Percentiles rank a stretch among this genome's conserved stretches.
Evolutionary conservation across 2,113 vertebrate genomes (phyloP).

Genomic region (Galemys pyrenaicus): DNA sequence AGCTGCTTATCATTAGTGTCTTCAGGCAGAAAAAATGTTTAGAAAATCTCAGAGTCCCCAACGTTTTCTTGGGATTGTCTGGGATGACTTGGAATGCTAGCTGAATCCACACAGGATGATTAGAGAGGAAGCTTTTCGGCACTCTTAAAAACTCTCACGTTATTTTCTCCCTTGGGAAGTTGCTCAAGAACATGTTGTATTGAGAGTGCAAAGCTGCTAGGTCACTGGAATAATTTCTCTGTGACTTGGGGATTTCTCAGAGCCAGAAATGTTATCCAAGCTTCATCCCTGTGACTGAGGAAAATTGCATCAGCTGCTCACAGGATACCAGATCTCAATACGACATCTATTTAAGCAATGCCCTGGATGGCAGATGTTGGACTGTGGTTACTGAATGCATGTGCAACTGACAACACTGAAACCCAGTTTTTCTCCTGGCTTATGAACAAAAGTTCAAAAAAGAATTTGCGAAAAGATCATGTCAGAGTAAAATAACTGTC

Average conservation of each 20-base stretch:
- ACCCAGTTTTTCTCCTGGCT: background rate
- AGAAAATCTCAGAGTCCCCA: conserved; percentile 57
- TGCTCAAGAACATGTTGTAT: conserved; percentile 74
- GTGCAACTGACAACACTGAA: background rate
- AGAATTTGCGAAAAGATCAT: conserved; percentile 21
- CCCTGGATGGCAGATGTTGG: conserved; percentile 53
- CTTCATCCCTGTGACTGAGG: conserved; percentile 73
- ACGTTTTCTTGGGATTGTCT: conserved; percentile 69
- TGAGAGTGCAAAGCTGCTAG: conserved; percentile 59
- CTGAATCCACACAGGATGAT: conserved; percentile 67
- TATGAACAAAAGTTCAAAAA: conserved; percentile 33
- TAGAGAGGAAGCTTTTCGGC: conserved; percentile 71
- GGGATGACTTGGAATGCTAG: conserved; percentile 73
- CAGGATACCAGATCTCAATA: conserved; percentile 70
- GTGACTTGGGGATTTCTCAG: conserved; percentile 68
- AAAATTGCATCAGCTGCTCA: conserved; percentile 71
- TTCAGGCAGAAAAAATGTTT: conserved; percentile 72
- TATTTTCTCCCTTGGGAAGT: conserved; percentile 75
- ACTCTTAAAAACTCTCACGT: conserved; percentile 62
- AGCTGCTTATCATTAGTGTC: conserved; percentile 68
- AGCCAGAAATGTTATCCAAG: conserved; percentile 65
- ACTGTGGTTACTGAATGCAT: background rate
- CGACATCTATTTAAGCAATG: conserved; percentile 58
- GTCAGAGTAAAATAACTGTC: background rate
- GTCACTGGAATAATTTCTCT: conserved; percentile 72